Evolutionary conservation across 2,888 invertebrate species (phyloP), one percentile per base, ranked within the genome.

Genomic region (Cheilosia vulpina): DNA sequence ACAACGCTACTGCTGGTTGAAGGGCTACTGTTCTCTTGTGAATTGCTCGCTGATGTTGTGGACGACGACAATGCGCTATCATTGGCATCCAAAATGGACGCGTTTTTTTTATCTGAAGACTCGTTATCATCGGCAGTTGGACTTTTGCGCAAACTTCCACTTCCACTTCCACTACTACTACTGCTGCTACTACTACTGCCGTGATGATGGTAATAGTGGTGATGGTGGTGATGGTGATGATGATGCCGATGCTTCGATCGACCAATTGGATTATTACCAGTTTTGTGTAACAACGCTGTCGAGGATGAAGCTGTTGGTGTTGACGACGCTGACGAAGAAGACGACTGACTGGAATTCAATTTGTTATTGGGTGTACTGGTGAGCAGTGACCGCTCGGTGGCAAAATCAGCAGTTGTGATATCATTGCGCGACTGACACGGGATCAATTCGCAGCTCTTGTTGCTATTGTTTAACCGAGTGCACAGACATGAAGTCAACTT

Each of bases 401-500:
- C 52, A 52, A 84, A 71, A 41, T 80, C 73, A 34, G 45, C 60
- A 21, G 58, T 63, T 11, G 82, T 34, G 11, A 57, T 43, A 43
- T 87, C 87, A 31, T 75, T 87, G 9, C 84, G 82, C 13, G 87
- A 76, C 63, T 88, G 88, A 83, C 89, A 88, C 38, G 87, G 84
- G 66, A 76, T 88, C 58, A 87, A 77, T 72, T 87, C 88, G 76
- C 88, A 87, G 63, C 68, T 83, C 38, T 80, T 88, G 55, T 65
- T 83, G 66, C 87, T 87, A 34, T 87, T 88, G 55, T 90, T 90
- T 15, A 93, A 88, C 27, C 91, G 89, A 55, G 91, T 92, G 87
- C 93, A 93, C 24, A 93, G 88, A 78, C 93, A 93, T 45, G 93
- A 93, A 6, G 93, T 93, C 31, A 93, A 87, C 87, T 93, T 93